Conservation (phyloP, 2,888 invertebrate genomes). For the Melanostoma scalare region DNA sequence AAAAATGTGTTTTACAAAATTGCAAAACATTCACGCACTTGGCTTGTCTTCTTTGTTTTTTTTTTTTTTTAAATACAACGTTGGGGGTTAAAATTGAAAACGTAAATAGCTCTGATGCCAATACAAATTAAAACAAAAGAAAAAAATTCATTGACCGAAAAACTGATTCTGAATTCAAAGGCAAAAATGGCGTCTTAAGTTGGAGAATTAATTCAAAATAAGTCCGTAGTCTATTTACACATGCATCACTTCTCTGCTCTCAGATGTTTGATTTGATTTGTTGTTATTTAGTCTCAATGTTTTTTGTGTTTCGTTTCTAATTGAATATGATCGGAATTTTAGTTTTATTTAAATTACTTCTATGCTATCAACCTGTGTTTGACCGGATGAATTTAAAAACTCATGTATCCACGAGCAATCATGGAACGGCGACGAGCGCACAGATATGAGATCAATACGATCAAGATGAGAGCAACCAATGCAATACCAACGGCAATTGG, state of each 20-base stretch:
- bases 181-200: conserved; percentile 8
- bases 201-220: neutral
- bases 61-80: conserved; percentile 20
- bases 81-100: conserved; percentile 8
- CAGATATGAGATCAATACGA: conserved; percentile 96
- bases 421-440: conserved; percentile 92
- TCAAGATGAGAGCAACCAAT: conserved; percentile 92
- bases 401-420: conserved; percentile 91
- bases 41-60: neutral
- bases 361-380: neutral
- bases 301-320: conserved; percentile 23
- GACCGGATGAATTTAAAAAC: conserved; percentile 85
- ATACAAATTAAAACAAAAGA: conserved; percentile 11
- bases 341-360: conserved; percentile 17
- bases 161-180: conserved; percentile 4
- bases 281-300: conserved; percentile 49
- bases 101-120: conserved; percentile 37
- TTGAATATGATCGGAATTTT: conserved; percentile 56
- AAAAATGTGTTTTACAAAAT: conserved; percentile 32
- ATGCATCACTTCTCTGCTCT: conserved; percentile 17
- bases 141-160: neutral
- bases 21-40: conserved; percentile 10
- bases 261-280: neutral
- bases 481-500: conserved; percentile 98
- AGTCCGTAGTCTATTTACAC: conserved; percentile 54